These are phyloP conservation scores for Kryptopterus vitreolus DNA, from an alignment of 2,797 vertebrate species.

Conservation along the genomic window DNA sequence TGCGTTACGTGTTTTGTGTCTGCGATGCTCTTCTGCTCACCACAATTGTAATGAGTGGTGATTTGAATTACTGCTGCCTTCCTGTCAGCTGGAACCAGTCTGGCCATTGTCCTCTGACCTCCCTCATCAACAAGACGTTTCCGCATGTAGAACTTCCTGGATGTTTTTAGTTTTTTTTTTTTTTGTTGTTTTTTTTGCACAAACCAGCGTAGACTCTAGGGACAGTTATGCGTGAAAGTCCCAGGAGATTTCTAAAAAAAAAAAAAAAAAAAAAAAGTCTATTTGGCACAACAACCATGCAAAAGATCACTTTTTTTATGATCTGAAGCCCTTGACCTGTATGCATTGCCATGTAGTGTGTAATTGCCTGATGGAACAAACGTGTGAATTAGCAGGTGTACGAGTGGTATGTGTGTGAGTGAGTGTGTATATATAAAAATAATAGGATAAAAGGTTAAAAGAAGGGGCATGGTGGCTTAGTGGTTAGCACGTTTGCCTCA, in stretches of 20 bases:
- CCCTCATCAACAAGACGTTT: neutral
- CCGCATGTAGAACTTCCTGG: neutral
- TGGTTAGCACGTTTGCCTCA: too few relatives aligned
- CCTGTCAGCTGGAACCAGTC: constrained; percentile 22
- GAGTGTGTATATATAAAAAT: too few relatives aligned
- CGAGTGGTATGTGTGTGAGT: neutral
- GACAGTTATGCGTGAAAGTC: neutral
- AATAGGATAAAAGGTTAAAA: neutral
- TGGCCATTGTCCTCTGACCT: constrained; percentile 16
- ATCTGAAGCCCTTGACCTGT: neutral
- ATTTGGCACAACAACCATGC: neutral
- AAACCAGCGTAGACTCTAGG: constrained; percentile 1
- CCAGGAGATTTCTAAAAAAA: neutral
- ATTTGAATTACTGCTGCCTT: neutral
- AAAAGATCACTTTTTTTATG: neutral
- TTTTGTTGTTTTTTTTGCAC: neutral
- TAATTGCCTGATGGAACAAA: neutral
- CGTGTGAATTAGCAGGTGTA: too few relatives aligned
- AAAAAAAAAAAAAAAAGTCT: neutral
- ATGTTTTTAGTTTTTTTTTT: constrained; percentile 18
- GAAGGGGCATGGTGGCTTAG: too few relatives aligned
- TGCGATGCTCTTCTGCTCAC: constrained; percentile 8
- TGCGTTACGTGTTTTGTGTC: neutral
- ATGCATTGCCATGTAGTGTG: neutral
- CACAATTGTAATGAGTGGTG: neutral